Evolutionary conservation across 2,797 vertebrate species (phyloP), one percentile per base, ranked within the genome.

Genomic region (Streptopelia turtur): DNA sequence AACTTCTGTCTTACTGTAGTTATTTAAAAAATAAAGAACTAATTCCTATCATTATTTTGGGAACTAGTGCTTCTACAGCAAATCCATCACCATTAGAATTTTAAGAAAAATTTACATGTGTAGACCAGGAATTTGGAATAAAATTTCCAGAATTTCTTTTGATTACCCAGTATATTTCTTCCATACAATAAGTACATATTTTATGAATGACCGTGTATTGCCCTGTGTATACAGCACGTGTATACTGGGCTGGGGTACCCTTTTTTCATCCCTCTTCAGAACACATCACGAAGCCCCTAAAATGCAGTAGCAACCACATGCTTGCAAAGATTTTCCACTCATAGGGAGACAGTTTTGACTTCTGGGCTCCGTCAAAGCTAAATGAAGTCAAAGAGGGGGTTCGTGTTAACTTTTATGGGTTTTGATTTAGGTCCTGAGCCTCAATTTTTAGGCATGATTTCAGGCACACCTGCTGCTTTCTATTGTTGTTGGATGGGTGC

Each of bases 391-490:
- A 72, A 50, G 27, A 22, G 24, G 75, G 27, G 16, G 81, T 90
- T 75, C 9, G 0, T 55, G 30, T 45, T 68, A 39, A 57, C 30
- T 56, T 16, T 20, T 49, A 35, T 35, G 31, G 22, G 11, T 5
- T 53, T 93, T 70, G 52, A 56, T 84, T 83, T 82, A 76, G 41
- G 37, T 72, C 24, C 47, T 41, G 16, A 8, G 8, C 30, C 30
- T 90, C 56, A 63, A 11, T 74, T 90, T 95, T 84, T 37, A 84
- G 74, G 13, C 27, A 12, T 39, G 65, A 69, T 82, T 87, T 91
- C 28, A 95, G 49, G 77, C 66, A 87, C 78, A 95, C 70, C 59
- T 94, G 63, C 80, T 89, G 75, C 74, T 37, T 92, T 76, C 63
- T 22, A 30, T 90, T 93, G 41, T 61, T 39, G 41, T 35, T 49